Evolutionary conservation across 1,140 invertebrate genomes (phyloP), one percentile per base, ranked within the genome.

Genomic region (Carposina sasakii): DNA sequence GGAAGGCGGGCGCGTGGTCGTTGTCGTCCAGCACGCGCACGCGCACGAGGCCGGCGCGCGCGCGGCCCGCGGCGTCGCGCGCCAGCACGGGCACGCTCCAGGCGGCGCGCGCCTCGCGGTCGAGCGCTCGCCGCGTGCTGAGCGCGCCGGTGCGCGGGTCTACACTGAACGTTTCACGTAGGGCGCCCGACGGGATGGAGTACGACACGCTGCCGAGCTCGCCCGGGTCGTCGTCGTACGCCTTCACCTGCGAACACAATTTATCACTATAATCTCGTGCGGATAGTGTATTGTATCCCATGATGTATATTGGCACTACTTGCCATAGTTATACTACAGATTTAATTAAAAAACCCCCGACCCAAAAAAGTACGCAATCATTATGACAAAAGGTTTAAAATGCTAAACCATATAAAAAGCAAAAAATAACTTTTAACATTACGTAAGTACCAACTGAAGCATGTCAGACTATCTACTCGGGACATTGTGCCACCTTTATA

Each of bases 1-100:
- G 79, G 81, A 98, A 98, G 36, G 85, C 76, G 0, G 96, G 96
- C 36, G 89, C 76, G 81, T 97, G 95, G 70, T 98, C 96, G 84
- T 98, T 98, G 43, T 90, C 88, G 85, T 98, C 96, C 2, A 81
- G 84, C 6, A 98, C 90, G 60, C 88, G 90, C 6, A 98, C 90
- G 62, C 92, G 86, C 3, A 98, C 89, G 5, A 89, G 90, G 1
- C 94, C 88, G 73, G 94, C 96, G 3, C 91, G 92, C 39, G 91
- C 90, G 68, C 90, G 89, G 3, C 93, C 93, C 33, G 96, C 96
- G 37, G 91, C 91, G 81, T 98, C 96, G 10, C 89, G 91, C n/a
- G 95, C 96, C 76, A 92, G 91, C 6, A 98, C 88, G 0, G 91
- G 90, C 42, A 97, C 88, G 68, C 93, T 91, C 72, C 93, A 96